Evolutionary conservation across 2,888 invertebrate genomes (phyloP).

Genomic region (Pammene fasciana): DNA sequence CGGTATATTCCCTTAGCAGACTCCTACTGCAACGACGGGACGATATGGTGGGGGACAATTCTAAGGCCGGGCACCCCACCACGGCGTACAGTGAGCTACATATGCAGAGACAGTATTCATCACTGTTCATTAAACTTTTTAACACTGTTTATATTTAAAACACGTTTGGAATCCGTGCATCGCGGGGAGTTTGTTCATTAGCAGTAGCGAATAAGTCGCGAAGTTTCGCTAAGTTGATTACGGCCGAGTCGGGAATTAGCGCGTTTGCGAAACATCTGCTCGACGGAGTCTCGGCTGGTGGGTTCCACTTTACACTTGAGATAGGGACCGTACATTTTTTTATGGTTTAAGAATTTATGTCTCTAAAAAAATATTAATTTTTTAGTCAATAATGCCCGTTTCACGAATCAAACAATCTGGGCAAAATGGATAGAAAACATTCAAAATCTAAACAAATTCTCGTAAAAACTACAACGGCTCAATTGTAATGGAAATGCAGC

Average conservation of each 20-base stretch:
- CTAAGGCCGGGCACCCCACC: no score
- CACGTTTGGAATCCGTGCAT: conserved; percentile 59
- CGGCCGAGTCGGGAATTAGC: conserved; percentile 48
- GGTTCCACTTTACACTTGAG: conserved; percentile 16
- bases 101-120: neutral
- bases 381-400: no score
- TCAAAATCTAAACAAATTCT: neutral
- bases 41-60: no score
- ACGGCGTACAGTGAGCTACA: no score
- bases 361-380: no score
- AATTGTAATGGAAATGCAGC: neutral
- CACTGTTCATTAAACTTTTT: neutral
- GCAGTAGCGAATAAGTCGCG: conserved; percentile 63
- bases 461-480: neutral
- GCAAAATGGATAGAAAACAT: neutral
- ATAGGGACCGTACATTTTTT: no score
- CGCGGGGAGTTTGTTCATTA: conserved; percentile 70
- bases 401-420: neutral
- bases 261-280: conserved; percentile 47
- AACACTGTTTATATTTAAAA: conserved; percentile 55
- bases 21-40: no score
- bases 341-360: no score
- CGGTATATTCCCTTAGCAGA: no score
- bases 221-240: conserved; percentile 55
- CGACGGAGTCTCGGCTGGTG: conserved; percentile 32